Percentiles rank a stretch among this genome's conserved stretches.
phyloP scores from a whole-genome alignment of 2,888 invertebrate species.

The Chorisops tibialis region DNA sequence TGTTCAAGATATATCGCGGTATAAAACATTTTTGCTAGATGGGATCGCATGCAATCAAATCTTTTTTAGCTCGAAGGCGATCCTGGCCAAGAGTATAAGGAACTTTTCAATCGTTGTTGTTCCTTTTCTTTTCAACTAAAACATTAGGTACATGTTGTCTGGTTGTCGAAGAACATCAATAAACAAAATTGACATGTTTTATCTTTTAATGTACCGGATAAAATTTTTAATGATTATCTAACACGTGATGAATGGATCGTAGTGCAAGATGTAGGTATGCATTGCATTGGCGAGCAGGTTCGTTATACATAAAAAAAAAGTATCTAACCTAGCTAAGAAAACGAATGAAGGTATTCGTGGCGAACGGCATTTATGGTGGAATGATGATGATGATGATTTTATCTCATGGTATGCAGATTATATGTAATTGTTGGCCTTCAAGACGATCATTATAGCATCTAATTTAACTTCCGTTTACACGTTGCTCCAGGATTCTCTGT shows the following conservation, averaged over 20 bases:
- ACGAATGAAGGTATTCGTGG: no score
- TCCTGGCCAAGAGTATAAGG: neutral
- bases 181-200: conserved; percentile 33
- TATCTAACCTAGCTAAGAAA: no score
- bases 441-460: conserved; percentile 10
- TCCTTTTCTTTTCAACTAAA: neutral
- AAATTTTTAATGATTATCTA: conserved; percentile 43
- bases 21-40: neutral
- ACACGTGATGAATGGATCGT: conserved; percentile 35
- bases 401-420: conserved; percentile 12
- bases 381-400: conserved; percentile 3
- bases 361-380: neutral
- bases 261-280: no score
- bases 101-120: neutral
- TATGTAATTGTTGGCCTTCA: conserved; percentile 10
- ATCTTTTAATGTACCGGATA: conserved; percentile 38
- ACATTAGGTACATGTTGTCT: neutral
- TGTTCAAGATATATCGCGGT: neutral
- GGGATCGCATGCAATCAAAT: neutral
- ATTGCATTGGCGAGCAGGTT: no score
- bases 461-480: conserved; percentile 17
- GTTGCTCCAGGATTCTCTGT: no score
- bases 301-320: no score
- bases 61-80: neutral
- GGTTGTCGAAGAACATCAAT: conserved; percentile 21